Conservation (phyloP, 23 tunicate genomes). For the Aplidium turbinatum region DNA sequence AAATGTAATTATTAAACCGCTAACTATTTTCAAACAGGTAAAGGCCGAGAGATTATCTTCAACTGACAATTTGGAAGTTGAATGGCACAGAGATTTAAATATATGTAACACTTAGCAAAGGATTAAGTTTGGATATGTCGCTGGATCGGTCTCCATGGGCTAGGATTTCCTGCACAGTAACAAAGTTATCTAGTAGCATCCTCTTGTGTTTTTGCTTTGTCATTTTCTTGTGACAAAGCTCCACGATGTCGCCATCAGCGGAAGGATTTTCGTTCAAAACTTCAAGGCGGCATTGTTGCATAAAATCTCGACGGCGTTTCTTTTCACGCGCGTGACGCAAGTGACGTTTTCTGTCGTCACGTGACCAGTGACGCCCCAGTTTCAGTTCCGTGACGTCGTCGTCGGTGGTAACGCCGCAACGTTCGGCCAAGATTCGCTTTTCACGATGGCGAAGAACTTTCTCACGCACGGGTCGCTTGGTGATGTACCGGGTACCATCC, state of each 20-base stretch:
- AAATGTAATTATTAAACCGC: too few relatives aligned
- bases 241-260: background rate
- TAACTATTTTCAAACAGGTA: too few relatives aligned
- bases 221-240: conserved; percentile 2
- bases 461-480: conserved; percentile 16
- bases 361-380: conserved; percentile 26
- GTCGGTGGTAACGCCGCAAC: background rate
- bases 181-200: conserved; percentile 26
- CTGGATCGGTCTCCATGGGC: conserved; percentile 8
- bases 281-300: conserved; percentile 27
- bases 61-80: conserved; percentile 4
- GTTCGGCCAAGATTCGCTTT: background rate
- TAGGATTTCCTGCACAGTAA: conserved; percentile 22
- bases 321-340: conserved; percentile 27
- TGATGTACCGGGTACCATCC: conserved; percentile 32
- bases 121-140: conserved; percentile 2
- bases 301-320: conserved; percentile 31
- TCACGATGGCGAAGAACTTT: background rate
- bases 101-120: conserved; percentile 24
- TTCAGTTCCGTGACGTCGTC: conserved; percentile 17
- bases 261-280: conserved; percentile 15
- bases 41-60: too few relatives aligned
- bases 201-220: conserved; percentile 18
- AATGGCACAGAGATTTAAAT: background rate
- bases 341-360: conserved; percentile 28